phyloP scores from a whole-genome alignment of 2,797 vertebrate species.

The Anableps anableps region DNA sequence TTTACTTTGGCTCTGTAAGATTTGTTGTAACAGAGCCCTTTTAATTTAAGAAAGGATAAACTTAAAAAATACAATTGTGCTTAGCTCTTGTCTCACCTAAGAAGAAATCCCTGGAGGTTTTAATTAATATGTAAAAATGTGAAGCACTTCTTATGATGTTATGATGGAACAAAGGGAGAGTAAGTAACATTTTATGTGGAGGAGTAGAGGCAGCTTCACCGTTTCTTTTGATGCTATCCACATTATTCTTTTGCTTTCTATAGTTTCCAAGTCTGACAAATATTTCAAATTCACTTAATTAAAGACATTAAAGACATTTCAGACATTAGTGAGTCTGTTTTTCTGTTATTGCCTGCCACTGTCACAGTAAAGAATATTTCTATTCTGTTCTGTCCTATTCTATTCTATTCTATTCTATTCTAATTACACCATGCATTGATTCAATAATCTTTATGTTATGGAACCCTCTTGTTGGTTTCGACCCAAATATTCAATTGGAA shows the following conservation, averaged over 20 bases:
- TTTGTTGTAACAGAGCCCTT: conserved; percentile 14
- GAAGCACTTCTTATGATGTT: neutral
- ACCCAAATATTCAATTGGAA: neutral
- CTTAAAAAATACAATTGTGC: conserved; percentile 30
- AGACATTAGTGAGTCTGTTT: too few species aligned
- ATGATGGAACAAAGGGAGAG: too few species aligned
- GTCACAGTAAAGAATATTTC: too few species aligned
- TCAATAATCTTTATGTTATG: neutral
- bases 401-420: too few species aligned
- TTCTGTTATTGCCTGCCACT: too few species aligned
- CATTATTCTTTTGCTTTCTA: neutral
- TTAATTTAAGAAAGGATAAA: conserved; percentile 49
- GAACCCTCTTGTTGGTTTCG: neutral
- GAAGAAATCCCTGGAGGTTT: conserved; percentile 35
- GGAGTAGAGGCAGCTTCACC: neutral
- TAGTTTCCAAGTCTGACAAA: neutral
- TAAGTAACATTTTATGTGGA: neutral
- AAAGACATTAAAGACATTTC: too few species aligned
- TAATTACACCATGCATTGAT: neutral
- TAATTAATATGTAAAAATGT: conserved; percentile 26
- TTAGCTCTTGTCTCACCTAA: conserved; percentile 47
- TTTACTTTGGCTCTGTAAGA: conserved; percentile 30
- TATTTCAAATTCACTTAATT: neutral
- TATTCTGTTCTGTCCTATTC: too few species aligned
- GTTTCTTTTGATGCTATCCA: neutral